These are phyloP conservation scores for Calameuta idolon DNA, from an alignment of 2,888 invertebrate species.

Conservation along the genomic window DNA sequence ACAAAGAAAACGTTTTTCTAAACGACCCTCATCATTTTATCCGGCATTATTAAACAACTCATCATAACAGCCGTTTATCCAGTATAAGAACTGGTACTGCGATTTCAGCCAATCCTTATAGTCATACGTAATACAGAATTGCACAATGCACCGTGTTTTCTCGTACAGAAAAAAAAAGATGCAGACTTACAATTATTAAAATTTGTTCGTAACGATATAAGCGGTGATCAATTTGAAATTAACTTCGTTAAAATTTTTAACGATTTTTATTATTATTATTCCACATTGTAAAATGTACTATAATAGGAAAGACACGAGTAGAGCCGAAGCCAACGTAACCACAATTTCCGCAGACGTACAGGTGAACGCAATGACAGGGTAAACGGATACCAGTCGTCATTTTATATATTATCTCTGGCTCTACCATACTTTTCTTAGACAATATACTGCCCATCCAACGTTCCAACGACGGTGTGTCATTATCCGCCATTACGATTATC, in stretches of 20 bases:
- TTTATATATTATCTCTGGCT: slow-evolving; percentile 2
- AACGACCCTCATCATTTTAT: neutral
- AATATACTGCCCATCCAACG: neutral
- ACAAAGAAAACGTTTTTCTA: neutral
- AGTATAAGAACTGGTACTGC: neutral
- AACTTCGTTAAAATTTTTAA: neutral
- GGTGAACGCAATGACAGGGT: neutral
- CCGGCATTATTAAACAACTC: neutral
- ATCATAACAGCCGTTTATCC: neutral
- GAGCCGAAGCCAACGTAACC: neutral
- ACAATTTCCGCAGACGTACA: neutral
- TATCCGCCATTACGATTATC: slow-evolving; percentile 11
- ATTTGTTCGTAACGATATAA: neutral
- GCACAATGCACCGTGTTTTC: neutral
- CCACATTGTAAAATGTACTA: neutral
- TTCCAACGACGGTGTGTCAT: neutral
- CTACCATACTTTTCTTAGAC: neutral
- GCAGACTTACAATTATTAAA: neutral
- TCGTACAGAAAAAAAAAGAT: neutral
- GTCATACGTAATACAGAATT: neutral
- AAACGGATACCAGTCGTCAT: slow-evolving; percentile 5
- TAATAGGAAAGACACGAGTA: neutral
- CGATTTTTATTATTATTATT: neutral
- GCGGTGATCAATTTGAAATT: neutral
- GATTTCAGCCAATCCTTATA: neutral